Conservation (phyloP, 1,140 invertebrate species). For the Drosophila bocki region DNA sequence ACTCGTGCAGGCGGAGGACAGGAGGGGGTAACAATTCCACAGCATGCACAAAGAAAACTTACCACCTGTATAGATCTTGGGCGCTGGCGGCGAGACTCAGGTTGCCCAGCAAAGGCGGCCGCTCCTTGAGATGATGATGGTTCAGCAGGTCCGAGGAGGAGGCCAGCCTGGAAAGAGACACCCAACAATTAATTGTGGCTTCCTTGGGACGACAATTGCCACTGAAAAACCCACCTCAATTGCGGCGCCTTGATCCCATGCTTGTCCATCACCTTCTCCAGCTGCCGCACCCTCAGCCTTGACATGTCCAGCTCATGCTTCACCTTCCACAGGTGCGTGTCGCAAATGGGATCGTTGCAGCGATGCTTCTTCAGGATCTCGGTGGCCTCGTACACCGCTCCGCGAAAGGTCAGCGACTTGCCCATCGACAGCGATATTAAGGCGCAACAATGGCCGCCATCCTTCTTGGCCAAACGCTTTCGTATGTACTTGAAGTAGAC, state of each 20-base stretch:
- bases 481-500: constrained; percentile 97
- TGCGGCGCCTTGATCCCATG: constrained; percentile 92
- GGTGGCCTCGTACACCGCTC: constrained; percentile 93
- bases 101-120: constrained; percentile 81
- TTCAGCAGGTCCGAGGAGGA: constrained; percentile 85
- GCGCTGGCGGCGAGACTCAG: constrained; percentile 85
- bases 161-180: constrained; percentile 65
- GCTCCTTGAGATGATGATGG: constrained; percentile 82
- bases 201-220: neutral
- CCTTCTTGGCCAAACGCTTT: constrained; percentile 94
- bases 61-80: constrained; percentile 86
- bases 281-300: constrained; percentile 91
- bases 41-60: constrained; percentile 71
- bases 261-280: constrained; percentile 93
- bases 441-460: constrained; percentile 94
- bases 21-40: neutral
- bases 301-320: constrained; percentile 95
- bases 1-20: neutral
- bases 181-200: neutral
- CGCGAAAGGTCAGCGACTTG: constrained; percentile 94
- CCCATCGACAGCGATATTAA: constrained; percentile 94
- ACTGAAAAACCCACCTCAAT: constrained; percentile 83
- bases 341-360: constrained; percentile 93
- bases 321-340: constrained; percentile 94
- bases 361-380: constrained; percentile 87